A percentile compares a stretch with the other conserved stretches of the same genome.
phyloP scores from a whole-genome alignment of 2,888 invertebrate genomes.

The Magallana nippona region DNA sequence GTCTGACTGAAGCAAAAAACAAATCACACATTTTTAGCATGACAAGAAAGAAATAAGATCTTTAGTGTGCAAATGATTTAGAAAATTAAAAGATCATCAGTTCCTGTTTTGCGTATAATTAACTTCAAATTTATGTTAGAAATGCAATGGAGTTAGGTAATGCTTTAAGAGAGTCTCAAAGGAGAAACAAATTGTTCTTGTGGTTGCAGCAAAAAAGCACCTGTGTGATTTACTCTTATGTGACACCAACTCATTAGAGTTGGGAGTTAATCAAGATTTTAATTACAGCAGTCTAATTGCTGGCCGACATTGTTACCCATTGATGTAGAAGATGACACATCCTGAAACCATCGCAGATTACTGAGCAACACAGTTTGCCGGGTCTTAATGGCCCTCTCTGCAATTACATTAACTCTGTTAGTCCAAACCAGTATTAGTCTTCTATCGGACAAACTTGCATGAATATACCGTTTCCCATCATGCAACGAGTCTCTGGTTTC shows the following conservation, averaged over 20 bases:
- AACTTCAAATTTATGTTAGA: no score
- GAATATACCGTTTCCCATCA: not conserved
- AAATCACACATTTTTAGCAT: no score
- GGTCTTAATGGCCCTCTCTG: constrained; percentile 12
- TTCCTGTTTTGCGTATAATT: no score
- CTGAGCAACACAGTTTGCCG: not conserved
- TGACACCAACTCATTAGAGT: constrained; percentile 14
- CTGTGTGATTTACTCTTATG: not conserved
- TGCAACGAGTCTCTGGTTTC: not conserved
- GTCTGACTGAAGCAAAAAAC: no score
- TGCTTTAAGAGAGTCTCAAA: no score
- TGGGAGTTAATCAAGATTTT: constrained; percentile 14
- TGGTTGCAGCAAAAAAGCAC: not conserved
- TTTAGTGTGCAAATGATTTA: no score
- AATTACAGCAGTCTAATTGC: constrained; percentile 21
- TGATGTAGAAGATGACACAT: constrained; percentile 18
- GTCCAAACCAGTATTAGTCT: not conserved
- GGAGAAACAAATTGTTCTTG: not conserved
- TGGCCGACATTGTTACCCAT: constrained; percentile 17
- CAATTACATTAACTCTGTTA: constrained; percentile 20
- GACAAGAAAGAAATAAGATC: no score
- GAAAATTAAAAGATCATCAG: no score
- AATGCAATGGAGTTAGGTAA: no score
- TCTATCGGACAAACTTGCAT: not conserved
- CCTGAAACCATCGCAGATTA: constrained; percentile 4